Conservation (phyloP, 2,113 vertebrate genomes). For the Gymnogyps californianus region DNA sequence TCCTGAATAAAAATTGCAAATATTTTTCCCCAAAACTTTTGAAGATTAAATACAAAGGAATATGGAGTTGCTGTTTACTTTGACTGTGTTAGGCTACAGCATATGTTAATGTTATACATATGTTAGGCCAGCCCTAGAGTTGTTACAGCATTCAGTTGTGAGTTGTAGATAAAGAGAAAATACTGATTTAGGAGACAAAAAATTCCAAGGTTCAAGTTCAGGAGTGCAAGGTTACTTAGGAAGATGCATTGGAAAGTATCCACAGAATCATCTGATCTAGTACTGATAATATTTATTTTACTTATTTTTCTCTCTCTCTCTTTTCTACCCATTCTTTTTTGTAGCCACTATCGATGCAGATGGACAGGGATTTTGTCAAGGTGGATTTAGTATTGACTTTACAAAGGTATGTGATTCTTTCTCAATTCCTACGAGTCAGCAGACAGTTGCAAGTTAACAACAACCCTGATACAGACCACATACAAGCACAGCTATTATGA, state of each 20-base stretch:
- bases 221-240: not conserved
- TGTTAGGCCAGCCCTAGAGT: not conserved
- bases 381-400: conserved; percentile 95
- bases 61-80: not conserved
- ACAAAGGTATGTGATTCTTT: conserved; percentile 80
- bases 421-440: not conserved
- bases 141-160: not conserved
- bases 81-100: not conserved
- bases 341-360: conserved; percentile 86
- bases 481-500: not conserved
- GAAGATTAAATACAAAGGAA: not conserved
- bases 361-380: conserved; percentile 98
- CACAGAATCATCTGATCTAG: not conserved
- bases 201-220: not conserved
- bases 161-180: not conserved
- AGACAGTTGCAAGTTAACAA: not conserved
- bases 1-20: not conserved
- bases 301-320: not conserved
- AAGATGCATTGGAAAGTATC: not conserved
- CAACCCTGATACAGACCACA: not conserved
- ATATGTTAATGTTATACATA: not conserved
- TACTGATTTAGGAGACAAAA: not conserved
- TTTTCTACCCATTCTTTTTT: conserved; percentile 37
- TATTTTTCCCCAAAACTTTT: not conserved
- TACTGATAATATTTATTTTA: not conserved